Percentiles rank a stretch among this genome's conserved stretches.
Evolutionary conservation across 2,113 vertebrate genomes (phyloP).

Genomic region (Solenodon paradoxus): DNA sequence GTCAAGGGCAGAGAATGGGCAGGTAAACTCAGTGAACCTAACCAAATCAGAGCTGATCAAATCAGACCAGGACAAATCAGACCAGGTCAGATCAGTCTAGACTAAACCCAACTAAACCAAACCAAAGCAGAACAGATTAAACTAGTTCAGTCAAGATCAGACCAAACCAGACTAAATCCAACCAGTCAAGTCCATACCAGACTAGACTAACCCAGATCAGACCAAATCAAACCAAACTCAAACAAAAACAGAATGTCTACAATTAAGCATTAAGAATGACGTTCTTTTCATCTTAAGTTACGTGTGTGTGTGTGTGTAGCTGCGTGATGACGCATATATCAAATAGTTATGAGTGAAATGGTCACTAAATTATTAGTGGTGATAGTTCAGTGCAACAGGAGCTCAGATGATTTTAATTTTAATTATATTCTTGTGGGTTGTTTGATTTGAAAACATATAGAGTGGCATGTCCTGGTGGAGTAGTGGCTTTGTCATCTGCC

Average conservation of each 20-base stretch:
- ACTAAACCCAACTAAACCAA: neutral
- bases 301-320: neutral
- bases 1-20: neutral
- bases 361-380: neutral
- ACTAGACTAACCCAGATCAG: neutral
- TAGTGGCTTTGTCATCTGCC: no score
- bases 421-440: neutral
- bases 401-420: neutral
- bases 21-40: neutral
- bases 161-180: neutral
- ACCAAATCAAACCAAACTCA: neutral
- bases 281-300: neutral
- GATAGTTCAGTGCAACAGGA: no score
- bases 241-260: neutral
- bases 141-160: neutral
- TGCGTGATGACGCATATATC: neutral
- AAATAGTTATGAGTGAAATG: neutral
- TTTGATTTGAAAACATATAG: no score
- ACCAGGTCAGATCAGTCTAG: neutral
- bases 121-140: neutral
- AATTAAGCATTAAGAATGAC: neutral
- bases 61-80: neutral
- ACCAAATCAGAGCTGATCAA: neutral
- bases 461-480: no score
- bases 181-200: neutral